Evolutionary conservation across 2,888 invertebrate species (phyloP), one percentile per base, ranked within the genome.

Genomic region (Noctuana brunneofusca): DNA sequence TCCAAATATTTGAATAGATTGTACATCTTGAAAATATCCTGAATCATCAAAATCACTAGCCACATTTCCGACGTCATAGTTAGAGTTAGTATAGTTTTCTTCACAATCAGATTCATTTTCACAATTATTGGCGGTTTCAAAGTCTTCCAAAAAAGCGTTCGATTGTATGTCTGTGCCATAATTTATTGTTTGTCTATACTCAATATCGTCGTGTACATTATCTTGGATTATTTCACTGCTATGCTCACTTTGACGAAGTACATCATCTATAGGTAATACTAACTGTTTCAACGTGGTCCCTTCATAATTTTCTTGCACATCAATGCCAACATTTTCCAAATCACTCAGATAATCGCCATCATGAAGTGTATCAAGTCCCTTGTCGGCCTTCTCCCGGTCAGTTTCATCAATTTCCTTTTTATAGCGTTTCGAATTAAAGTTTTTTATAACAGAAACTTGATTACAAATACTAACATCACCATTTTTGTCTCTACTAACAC

Each of bases 401-500:
- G 16, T 16, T 16, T 16, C 9, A 1, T 16, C 8, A 41, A 6
- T 41, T 41, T 3, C 18, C 43, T 43, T 11, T 18, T 4, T 43
- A 16, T 43, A 22, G 8, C 24, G 5, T 2, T 24, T 24, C 12
- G 48, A 48, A 48, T 24, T 48, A 11, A 48, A 6, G 22, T 20
- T 48, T 48, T 48, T 48, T 48, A 48, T 48, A 22, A 48, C 48
- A 2, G 48, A 48, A 20, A 48, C 48, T 48, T 48, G 22, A 48
- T 18, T 48, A 24, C 22, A 48, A 12, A 22, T 6, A n/a, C 24
- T 48, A 9, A 3, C 2, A 22, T 2, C 24, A 0, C 24, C 48
- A 48, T 24, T 6, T n/a, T 24, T 55, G 3, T 41, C 46, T 14
- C 38, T 50, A 68, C 75, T 83, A 35, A 43, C 43, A 20, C 43